These are phyloP conservation scores for Cephus spinipes DNA, from an alignment of 2,888 invertebrate genomes.

Conservation along the genomic window DNA sequence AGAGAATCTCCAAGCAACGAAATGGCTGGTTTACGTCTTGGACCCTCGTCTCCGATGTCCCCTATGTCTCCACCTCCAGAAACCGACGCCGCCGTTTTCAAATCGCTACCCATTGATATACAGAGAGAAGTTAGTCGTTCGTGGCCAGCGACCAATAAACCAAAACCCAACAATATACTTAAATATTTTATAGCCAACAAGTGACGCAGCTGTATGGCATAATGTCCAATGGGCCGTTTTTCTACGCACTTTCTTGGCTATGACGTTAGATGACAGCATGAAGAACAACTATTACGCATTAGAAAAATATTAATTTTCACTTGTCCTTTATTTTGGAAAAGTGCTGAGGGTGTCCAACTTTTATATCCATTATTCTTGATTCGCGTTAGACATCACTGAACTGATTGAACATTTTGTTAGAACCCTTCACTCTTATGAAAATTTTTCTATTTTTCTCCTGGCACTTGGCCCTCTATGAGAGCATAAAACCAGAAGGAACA, in stretches of 20 bases:
- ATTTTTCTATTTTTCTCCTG: not conserved
- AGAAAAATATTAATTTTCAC: not conserved
- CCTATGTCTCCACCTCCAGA: slow-evolving; percentile 70
- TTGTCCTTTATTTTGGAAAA: not conserved
- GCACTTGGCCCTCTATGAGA: no score
- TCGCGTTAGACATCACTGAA: not conserved
- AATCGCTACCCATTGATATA: slow-evolving; percentile 77
- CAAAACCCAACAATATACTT: slow-evolving; percentile 62
- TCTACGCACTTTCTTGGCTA: slow-evolving; percentile 30
- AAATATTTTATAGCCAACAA: slow-evolving; percentile 64
- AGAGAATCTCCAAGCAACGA: slow-evolving; percentile 64
- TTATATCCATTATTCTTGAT: not conserved
- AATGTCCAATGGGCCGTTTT: slow-evolving; percentile 30
- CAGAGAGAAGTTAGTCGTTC: slow-evolving; percentile 74
- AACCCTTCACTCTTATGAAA: not conserved
- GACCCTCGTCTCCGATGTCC: slow-evolving; percentile 49
- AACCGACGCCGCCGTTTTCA: slow-evolving; percentile 77
- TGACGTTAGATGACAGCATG: slow-evolving; percentile 26
- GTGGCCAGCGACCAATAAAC: slow-evolving; percentile 55
- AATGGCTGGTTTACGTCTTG: slow-evolving; percentile 59
- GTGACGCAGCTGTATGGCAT: slow-evolving; percentile 49
- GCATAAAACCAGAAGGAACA: no score
- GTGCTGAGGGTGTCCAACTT: not conserved
- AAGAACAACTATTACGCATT: not conserved
- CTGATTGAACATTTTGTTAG: not conserved